Percentiles rank a stretch among this genome's conserved stretches.
phyloP scores from a whole-genome alignment of 2,113 vertebrate genomes.

The Anhinga anhinga region DNA sequence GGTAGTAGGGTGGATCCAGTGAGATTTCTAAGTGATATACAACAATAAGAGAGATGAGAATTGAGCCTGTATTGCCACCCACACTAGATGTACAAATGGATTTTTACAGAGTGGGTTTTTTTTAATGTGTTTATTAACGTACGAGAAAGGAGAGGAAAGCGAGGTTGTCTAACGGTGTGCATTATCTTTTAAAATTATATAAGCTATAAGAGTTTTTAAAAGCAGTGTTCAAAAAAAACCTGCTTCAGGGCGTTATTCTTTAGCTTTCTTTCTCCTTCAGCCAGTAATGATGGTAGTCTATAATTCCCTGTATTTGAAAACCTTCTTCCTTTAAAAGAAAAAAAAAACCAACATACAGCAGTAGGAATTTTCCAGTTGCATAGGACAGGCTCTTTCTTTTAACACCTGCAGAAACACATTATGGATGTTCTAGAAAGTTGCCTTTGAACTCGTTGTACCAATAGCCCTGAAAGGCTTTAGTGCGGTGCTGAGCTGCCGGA shows the following conservation, averaged over 20 bases:
- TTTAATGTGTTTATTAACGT: conserved; percentile 31
- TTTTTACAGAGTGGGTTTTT: not conserved
- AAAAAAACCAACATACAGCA: fast-evolving
- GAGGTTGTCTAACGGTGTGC: not conserved
- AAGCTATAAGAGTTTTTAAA: conserved; percentile 23
- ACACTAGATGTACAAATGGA: not conserved
- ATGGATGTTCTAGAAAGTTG: not conserved
- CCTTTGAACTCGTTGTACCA: not conserved
- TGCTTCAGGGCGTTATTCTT: not conserved
- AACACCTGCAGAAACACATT: not conserved
- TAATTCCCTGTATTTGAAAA: not conserved
- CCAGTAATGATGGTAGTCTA: not conserved
- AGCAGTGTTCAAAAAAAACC: not conserved
- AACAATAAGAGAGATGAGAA: not conserved
- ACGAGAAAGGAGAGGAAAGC: not conserved
- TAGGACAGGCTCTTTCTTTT: not conserved
- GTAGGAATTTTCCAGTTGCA: not conserved
- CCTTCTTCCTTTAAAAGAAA: not conserved
- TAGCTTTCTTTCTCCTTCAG: not conserved
- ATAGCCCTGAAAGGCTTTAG: not conserved
- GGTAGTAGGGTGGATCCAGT: not conserved
- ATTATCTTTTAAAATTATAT: not conserved
- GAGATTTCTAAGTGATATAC: not conserved
- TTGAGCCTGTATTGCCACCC: not conserved
- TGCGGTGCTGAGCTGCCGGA: not conserved